phyloP scores from a whole-genome alignment of 2,888 invertebrate species.

The Drosophila nr. medialis region DNA sequence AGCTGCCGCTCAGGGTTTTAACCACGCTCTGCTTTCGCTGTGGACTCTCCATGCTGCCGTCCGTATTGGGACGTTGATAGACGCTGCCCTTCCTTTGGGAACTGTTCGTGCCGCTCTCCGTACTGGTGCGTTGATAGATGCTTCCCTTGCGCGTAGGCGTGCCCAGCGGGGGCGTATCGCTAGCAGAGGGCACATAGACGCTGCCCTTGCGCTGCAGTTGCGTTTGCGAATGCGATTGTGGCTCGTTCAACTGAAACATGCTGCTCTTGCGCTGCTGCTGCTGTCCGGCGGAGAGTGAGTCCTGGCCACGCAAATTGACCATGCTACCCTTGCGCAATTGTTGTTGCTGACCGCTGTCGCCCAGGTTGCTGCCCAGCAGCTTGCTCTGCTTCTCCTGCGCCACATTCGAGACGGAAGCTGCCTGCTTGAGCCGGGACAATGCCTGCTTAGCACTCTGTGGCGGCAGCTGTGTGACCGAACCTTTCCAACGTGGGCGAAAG shows the following conservation, averaged over 20 bases:
- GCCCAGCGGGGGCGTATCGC: slow-evolving; percentile 54
- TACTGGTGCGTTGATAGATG: slow-evolving; percentile 62
- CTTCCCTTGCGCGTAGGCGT: slow-evolving; percentile 67
- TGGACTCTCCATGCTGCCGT: slow-evolving; percentile 41
- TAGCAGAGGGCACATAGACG: slow-evolving; percentile 56
- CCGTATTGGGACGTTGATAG: slow-evolving; percentile 41
- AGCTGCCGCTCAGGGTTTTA: slow-evolving; percentile 67
- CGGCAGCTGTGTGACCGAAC: slow-evolving; percentile 80
- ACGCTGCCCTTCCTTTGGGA: slow-evolving; percentile 66
- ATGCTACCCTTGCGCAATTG: slow-evolving; percentile 75
- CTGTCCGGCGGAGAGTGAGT: slow-evolving; percentile 36
- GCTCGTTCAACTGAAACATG: slow-evolving; percentile 68
- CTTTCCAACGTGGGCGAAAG: slow-evolving; percentile 83
- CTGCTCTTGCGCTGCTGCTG: slow-evolving; percentile 72
- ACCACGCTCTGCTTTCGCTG: slow-evolving; percentile 77
- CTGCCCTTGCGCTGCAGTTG: slow-evolving; percentile 70
- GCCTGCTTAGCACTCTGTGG: slow-evolving; percentile 81
- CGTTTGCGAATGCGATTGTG: slow-evolving; percentile 19
- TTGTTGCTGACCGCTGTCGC: slow-evolving; percentile 47
- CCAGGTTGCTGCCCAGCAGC: slow-evolving; percentile 54
- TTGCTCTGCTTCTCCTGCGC: slow-evolving; percentile 69
- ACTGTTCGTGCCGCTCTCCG: slow-evolving; percentile 45
- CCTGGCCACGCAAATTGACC: slow-evolving; percentile 67
- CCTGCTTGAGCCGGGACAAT: slow-evolving; percentile 82
- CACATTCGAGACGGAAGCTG: slow-evolving; percentile 82